Evolutionary conservation across 2,113 vertebrate species (phyloP).

Genomic region (Halcyon malimbica): DNA sequence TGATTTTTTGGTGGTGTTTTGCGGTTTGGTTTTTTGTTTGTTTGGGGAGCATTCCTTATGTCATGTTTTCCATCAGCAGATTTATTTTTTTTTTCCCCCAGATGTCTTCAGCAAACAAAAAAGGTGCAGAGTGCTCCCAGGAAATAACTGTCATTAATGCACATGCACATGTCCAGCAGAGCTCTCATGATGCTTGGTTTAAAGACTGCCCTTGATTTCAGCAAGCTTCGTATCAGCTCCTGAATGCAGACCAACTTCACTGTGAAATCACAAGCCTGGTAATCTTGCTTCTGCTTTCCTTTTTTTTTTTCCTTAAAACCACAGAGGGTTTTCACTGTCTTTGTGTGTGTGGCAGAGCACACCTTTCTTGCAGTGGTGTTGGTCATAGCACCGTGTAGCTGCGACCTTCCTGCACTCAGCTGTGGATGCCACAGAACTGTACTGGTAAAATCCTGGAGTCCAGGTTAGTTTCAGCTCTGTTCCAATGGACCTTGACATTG

Average conservation of each 20-base stretch:
- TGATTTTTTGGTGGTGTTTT: neutral
- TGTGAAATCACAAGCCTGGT: neutral
- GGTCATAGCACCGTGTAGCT: neutral
- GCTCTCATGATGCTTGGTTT: neutral
- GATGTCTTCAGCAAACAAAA: neutral
- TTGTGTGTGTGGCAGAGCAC: neutral
- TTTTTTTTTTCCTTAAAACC: neutral
- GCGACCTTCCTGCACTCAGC: neutral
- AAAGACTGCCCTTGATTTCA: neutral
- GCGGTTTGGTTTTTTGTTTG: neutral
- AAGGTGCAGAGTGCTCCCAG: neutral
- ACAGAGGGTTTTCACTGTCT: neutral
- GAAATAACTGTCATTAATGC: neutral
- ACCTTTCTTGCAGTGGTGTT: neutral
- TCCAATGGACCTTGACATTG: neutral
- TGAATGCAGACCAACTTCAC: neutral
- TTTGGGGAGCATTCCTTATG: neutral
- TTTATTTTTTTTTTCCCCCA: neutral
- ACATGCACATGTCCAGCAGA: neutral
- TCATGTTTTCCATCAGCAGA: neutral
- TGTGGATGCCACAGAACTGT: neutral
- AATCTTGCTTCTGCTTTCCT: neutral
- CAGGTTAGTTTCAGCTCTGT: neutral
- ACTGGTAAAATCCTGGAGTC: neutral
- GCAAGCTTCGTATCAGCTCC: neutral